Conservation (phyloP, 2,888 invertebrate genomes). For the Netelia virgata region DNA sequence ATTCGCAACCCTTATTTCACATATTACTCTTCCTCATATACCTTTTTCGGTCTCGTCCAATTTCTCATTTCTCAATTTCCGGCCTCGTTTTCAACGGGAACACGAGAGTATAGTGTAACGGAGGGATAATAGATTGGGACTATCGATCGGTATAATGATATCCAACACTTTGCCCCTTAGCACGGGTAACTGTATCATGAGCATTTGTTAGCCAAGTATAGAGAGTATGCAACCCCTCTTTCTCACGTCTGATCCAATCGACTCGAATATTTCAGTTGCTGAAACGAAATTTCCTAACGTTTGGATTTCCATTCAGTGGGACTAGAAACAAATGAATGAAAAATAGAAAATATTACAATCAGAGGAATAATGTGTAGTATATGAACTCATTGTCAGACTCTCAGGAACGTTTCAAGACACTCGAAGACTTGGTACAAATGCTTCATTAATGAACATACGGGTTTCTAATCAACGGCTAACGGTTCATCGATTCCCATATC, state of each 20-base stretch:
- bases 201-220: background rate
- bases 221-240: background rate
- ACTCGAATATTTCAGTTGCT: background rate
- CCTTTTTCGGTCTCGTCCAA: conserved; percentile 1
- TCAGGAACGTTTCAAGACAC: background rate
- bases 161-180: background rate
- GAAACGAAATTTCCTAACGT: background rate
- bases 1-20: conserved; percentile 5
- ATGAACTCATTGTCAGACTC: background rate
- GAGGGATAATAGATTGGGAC: conserved; percentile 30
- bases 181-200: background rate
- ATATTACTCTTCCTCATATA: background rate
- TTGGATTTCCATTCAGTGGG: background rate
- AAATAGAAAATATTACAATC: no score
- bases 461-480: background rate
- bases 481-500: conserved; percentile 8
- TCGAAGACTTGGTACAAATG: background rate
- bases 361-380: background rate
- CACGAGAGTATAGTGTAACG: background rate
- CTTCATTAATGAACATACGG: conserved; percentile 35
- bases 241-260: background rate
- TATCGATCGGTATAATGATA: conserved; percentile 36
- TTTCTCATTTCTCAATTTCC: conserved; percentile 32
- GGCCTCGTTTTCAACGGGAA: conserved; percentile 11
- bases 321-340: background rate